Conservation (phyloP, 1,140 invertebrate species). For the Heliconius hewitsoni region DNA sequence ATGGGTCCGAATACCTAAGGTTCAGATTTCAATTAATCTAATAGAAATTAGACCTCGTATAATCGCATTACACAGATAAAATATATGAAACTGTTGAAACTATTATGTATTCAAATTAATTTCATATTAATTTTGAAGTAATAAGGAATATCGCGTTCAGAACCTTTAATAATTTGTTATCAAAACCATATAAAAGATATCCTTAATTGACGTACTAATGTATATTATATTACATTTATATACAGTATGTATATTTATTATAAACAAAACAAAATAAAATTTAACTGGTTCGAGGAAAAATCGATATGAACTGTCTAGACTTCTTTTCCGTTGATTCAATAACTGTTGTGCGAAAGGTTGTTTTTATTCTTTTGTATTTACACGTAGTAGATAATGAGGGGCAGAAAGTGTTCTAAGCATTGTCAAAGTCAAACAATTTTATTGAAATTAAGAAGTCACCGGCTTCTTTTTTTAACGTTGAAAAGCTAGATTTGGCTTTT, state of each 20-base stretch:
- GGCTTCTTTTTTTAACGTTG: too few species aligned
- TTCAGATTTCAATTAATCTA: constrained; percentile 1
- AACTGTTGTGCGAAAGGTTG: background rate
- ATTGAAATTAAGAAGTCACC: too few species aligned
- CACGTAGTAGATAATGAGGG: too few species aligned
- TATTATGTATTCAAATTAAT: background rate
- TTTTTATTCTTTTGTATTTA: background rate
- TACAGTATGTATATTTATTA: background rate
- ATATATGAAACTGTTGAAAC: background rate
- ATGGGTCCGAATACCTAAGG: background rate
- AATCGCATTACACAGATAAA: background rate
- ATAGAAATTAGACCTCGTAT: background rate
- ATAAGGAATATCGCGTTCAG: too few species aligned
- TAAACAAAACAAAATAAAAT: background rate
- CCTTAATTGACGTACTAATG: background rate
- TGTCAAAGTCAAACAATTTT: too few species aligned
- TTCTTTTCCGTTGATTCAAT: constrained; percentile 3
- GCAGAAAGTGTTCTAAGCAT: too few species aligned
- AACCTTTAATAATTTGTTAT: background rate
- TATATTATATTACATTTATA: background rate
- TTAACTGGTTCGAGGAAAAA: background rate
- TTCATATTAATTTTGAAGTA: too few species aligned
- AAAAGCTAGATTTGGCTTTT: too few species aligned
- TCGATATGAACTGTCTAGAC: constrained; percentile 7
- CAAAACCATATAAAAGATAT: background rate